Base-by-base conservation (phyloP, 1,140 invertebrate species). In the Heliconius eleuchia region DNA sequence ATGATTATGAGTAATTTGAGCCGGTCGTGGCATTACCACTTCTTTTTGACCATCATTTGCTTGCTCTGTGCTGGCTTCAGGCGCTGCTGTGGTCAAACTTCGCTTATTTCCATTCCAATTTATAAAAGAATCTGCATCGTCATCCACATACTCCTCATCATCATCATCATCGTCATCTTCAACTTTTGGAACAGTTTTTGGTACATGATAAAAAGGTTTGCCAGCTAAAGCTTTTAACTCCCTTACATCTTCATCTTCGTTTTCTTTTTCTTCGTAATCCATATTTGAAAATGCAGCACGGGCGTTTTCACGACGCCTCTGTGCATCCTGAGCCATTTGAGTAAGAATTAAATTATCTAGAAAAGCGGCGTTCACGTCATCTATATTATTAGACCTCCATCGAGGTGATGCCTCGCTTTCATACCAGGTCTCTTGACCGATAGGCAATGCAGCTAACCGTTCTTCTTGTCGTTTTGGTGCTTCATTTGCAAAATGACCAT, bases 341-440 rank as follows among this genome's bases (percentile, higher is more conserved):
- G 95, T 94, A 73, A 96, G 91, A 71, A 96, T 96, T 34, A 96
- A 89, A 84, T 96, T 96, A 78, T 96, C 95, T 42, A 96, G 89
- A 87, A 96, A 96, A 70, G 95, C 95, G 34, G 95, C 95, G 82
- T 95, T 96, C 52, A 95, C 95, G 85, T 96, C 95, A 84, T 95
- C 95, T 37, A 95, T 88, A 71, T 95, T 94, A 71, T 85, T 91
- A 39, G 88, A 83, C 50, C 85, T 86, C 94, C 94, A 95, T 71
- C 84, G 88, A 71, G 94, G 87, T 72, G 87, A 82, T 50, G 86
- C 83, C 27, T 95, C 95, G 71, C 93, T 95, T 83, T 96, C 95
- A 81, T 95, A 96, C 93, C 95, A 95, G 5, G 95, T 96, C 83
- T 96, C 96, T 82, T 96, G 95, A 34, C 96, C 96, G 23, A 96